phyloP scores from a whole-genome alignment of 2,888 invertebrate species.

The Philereme vetulata region DNA sequence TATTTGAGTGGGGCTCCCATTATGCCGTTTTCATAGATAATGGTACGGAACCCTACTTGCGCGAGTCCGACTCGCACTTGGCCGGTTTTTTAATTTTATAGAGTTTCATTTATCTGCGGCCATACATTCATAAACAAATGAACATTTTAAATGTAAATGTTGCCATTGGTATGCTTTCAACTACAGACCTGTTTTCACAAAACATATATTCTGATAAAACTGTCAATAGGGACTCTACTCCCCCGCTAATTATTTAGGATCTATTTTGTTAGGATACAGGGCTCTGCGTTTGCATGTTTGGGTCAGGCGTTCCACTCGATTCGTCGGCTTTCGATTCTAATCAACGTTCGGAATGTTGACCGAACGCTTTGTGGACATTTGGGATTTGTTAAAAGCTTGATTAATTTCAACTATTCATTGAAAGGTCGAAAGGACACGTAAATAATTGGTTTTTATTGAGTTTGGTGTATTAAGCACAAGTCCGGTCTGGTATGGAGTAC shows the following conservation, averaged over 20 bases:
- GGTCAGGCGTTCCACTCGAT: conserved; percentile 64
- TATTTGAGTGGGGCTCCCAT: too few species aligned
- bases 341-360: conserved; percentile 38
- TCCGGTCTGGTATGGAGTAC: too few species aligned
- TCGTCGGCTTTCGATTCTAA: conserved; percentile 56
- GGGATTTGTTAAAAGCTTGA: conserved; percentile 29
- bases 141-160: too few species aligned
- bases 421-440: background rate
- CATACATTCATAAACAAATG: too few species aligned
- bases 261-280: conserved; percentile 77
- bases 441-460: background rate
- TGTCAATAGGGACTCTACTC: conserved; percentile 40
- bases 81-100: too few species aligned
- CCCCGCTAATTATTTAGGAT: conserved; percentile 70
- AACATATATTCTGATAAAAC: background rate
- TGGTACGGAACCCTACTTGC: too few species aligned
- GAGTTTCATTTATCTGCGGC: too few species aligned
- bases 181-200: too few species aligned
- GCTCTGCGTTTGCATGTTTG: conserved; percentile 56
- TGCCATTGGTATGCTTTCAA: too few species aligned
- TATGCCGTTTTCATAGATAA: too few species aligned
- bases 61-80: too few species aligned
- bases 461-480: too few species aligned
- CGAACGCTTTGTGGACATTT: conserved; percentile 24
- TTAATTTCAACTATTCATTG: conserved; percentile 26